phyloP scores from a whole-genome alignment of 2,797 vertebrate genomes.

The Carapus acus region DNA sequence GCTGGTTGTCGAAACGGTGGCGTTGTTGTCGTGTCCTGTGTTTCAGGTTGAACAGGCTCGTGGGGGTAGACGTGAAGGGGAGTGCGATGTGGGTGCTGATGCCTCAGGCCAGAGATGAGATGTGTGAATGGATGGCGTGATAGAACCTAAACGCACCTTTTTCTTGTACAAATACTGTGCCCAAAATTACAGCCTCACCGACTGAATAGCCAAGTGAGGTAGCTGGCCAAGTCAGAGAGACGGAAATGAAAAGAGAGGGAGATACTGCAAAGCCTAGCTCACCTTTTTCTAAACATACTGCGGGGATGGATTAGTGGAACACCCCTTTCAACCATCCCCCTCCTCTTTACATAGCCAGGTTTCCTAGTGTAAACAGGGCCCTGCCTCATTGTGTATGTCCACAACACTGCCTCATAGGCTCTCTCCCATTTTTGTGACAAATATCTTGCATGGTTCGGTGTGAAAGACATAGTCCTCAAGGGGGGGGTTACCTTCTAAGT shows the following conservation, averaged over 20 bases:
- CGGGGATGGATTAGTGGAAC: slow-evolving; percentile 57
- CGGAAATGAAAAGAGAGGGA: too few relatives aligned
- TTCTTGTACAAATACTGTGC: too few relatives aligned
- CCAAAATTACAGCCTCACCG: too few relatives aligned
- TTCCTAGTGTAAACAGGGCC: slow-evolving; percentile 60
- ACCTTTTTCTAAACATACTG: slow-evolving; percentile 57
- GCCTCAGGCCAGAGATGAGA: slow-evolving; percentile 7
- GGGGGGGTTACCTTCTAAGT: slow-evolving; percentile 19
- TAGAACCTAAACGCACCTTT: neutral
- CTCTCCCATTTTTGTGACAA: slow-evolving; percentile 31
- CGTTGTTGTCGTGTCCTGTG: slow-evolving; percentile 40
- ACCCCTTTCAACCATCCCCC: slow-evolving; percentile 21
- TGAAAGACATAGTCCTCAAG: slow-evolving; percentile 39
- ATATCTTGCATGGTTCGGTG: slow-evolving; percentile 19
- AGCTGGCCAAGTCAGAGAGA: slow-evolving; percentile 17
- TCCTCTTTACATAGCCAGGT: too few relatives aligned
- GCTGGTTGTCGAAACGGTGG: slow-evolving; percentile 35
- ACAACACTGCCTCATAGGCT: slow-evolving; percentile 59
- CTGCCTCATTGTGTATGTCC: slow-evolving; percentile 58
- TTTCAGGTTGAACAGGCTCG: slow-evolving; percentile 69
- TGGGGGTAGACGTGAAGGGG: too few relatives aligned
- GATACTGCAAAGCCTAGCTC: slow-evolving; percentile 34
- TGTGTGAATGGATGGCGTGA: neutral
- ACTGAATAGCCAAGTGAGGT: slow-evolving; percentile 43
- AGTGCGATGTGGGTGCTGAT: slow-evolving; percentile 53